Conservation (phyloP, 2,888 invertebrate species). For the Argynnis bischoffii region DNA sequence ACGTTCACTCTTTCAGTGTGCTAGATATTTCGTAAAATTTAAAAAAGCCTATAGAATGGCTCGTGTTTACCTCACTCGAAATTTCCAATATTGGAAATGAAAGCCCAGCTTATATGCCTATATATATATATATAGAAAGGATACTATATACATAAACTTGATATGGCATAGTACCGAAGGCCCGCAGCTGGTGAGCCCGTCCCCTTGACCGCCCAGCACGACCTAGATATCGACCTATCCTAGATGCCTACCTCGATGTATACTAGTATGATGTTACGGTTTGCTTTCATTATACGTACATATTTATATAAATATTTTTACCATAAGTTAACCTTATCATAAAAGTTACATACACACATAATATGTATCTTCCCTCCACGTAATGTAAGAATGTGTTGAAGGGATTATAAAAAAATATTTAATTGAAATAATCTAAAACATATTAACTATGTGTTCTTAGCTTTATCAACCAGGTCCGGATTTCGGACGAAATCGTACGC, state of each 20-base stretch:
- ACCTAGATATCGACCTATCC: constrained; percentile 46
- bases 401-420: too few relatives aligned
- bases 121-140: constrained; percentile 10
- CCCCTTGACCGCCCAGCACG: constrained; percentile 44
- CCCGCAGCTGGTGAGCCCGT: constrained; percentile 32
- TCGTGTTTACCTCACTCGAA: too few relatives aligned
- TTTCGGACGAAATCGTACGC: background rate
- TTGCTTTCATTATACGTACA: background rate
- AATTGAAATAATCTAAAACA: too few relatives aligned
- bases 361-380: too few relatives aligned
- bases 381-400: too few relatives aligned
- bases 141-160: constrained; percentile 15
- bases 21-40: too few relatives aligned
- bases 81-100: background rate
- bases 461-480: too few relatives aligned
- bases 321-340: too few relatives aligned
- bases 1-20: too few relatives aligned
- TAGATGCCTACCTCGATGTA: constrained; percentile 23
- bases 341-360: too few relatives aligned
- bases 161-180: constrained; percentile 10
- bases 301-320: background rate
- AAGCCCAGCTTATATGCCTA: background rate
- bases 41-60: too few relatives aligned
- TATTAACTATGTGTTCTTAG: too few relatives aligned
- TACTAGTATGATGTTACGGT: background rate